Evolutionary conservation across 2,888 invertebrate genomes (phyloP), one percentile per base, ranked within the genome.

Genomic region (Cloeon dipterum): DNA sequence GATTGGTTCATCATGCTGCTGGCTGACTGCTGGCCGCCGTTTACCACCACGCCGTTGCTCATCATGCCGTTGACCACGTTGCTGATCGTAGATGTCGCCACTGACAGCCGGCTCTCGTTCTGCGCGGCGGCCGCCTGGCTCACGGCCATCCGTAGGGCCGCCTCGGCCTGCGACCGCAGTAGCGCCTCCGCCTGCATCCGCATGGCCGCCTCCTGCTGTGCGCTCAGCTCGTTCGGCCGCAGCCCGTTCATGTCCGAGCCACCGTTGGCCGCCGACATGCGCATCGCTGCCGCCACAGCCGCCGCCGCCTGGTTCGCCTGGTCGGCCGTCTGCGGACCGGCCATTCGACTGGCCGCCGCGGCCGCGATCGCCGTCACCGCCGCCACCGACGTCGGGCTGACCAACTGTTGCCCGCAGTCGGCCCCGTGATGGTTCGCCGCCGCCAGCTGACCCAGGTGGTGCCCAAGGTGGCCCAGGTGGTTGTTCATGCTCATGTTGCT

Each of bases 81-180:
- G 32, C 32, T 37, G 23, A 37, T 32, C 16, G 29, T 20, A 14
- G 38, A 38, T 17, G 34, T 29, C 5, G 29, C 29, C 5, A 29
- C 29, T 5, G 29, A 16, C 5, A 29, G n/a, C 7, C 29, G 5
- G 5, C 13, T 16, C n/a, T 29, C 29, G 7, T 16, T 16, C 13
- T 16, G 49, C 11, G 64, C 66, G 1, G 66, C 66, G 0, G 67
- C 66, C 1, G 72, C 73, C 50, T 77, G 76, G 45, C 49, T 63
- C 44, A 83, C 83, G 23, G 83, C 85, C 40, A 85, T 56, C 48
- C 85, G 65, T 25, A 86, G 61, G 5, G 77, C 76, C 1, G 82
- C 82, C 54, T 85, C 85, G 1, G 83, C 83, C 50, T 86, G 85
- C 46, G 79, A 78, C 50, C 85, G 65, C 17, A 86, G 59, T 36